phyloP scores from a whole-genome alignment of 2,888 invertebrate species.

The Eupithecia dodoneata region DNA sequence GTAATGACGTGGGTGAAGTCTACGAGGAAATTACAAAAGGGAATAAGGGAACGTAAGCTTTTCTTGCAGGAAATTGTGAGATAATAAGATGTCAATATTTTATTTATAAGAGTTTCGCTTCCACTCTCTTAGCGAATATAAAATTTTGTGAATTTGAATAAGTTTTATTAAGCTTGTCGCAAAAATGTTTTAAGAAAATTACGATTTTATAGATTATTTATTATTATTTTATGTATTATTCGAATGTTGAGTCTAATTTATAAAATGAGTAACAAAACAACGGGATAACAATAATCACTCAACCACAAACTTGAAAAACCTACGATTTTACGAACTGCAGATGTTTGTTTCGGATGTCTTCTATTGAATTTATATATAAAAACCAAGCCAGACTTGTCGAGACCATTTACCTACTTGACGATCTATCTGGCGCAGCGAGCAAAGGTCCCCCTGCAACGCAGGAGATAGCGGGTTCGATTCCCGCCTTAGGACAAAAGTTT shows the following conservation, averaged over 20 bases:
- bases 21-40: slow-evolving; percentile 30
- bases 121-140: slow-evolving; percentile 10
- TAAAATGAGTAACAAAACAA: neutral
- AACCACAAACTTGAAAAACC: no score
- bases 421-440: no score
- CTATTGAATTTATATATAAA: no score
- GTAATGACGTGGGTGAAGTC: slow-evolving; percentile 27
- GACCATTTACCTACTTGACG: neutral
- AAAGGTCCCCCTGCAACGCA: no score
- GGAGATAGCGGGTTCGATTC: no score
- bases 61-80: slow-evolving; percentile 15
- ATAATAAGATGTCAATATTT: slow-evolving; percentile 26
- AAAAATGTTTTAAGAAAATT: neutral
- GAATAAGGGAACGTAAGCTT: slow-evolving; percentile 18
- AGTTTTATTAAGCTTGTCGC: slow-evolving; percentile 5
- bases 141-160: slow-evolving; percentile 10
- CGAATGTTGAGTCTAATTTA: neutral
- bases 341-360: no score
- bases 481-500: no score
- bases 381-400: neutral
- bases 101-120: slow-evolving; percentile 15
- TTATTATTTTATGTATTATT: no score
- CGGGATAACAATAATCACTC: neutral
- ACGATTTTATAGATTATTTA: neutral
- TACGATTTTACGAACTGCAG: no score